Evolutionary conservation across 2,888 invertebrate genomes (phyloP).

Genomic region (Eulithis prunata): DNA sequence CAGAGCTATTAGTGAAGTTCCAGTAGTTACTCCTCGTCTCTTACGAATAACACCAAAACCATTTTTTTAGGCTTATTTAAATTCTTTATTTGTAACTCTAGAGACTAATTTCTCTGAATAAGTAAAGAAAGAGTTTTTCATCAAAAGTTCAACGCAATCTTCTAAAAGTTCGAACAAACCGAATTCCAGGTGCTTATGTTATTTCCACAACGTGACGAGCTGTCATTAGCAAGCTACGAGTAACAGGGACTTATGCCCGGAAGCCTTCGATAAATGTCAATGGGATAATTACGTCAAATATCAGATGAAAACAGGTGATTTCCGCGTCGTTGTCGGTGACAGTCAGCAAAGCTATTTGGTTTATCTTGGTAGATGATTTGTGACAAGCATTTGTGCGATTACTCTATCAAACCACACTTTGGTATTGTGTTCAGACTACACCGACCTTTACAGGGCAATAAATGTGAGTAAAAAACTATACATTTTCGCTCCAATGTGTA

Average conservation of each 20-base stretch:
- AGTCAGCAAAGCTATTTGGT: neutral
- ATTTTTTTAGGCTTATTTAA: no score
- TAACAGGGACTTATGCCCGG: constrained; percentile 26
- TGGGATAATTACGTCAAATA: neutral
- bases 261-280: neutral
- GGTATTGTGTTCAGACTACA: no score
- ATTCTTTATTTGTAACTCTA: neutral
- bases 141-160: neutral
- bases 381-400: no score
- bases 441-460: no score
- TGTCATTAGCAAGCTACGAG: constrained; percentile 55
- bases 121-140: no score
- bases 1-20: no score
- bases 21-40: no score
- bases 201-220: constrained; percentile 49
- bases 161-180: constrained; percentile 14
- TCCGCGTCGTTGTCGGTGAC: neutral
- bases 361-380: no score
- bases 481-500: no score
- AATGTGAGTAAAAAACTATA: no score
- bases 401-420: no score
- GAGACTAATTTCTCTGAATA: neutral
- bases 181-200: constrained; percentile 17
- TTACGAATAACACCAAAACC: no score
- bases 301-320: neutral